Evolutionary conservation across 2,113 vertebrate species (phyloP).

Genomic region (Chlorodrepanis virens): DNA sequence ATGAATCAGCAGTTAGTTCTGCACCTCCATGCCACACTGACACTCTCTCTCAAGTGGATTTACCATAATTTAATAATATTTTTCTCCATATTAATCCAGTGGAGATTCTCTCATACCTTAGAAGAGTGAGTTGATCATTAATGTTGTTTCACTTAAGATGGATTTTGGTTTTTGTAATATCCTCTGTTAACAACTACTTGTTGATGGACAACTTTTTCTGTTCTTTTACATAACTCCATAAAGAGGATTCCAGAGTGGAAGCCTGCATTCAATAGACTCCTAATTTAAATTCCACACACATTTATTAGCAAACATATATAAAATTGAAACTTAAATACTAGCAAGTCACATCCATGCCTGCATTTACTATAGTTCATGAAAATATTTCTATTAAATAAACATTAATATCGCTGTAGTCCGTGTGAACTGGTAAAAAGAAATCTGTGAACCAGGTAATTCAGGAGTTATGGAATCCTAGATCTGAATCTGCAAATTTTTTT

Average conservation of each 20-base stretch:
- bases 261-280: not conserved
- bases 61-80: not conserved
- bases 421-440: not conserved
- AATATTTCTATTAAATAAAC: not conserved
- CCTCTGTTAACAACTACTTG: not conserved
- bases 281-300: not conserved
- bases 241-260: not conserved
- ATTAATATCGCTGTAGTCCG: not conserved
- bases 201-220: not conserved
- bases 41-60: not conserved
- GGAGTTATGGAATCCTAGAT: not conserved
- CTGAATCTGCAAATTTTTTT: not conserved
- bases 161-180: not conserved
- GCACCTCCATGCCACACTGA: not conserved
- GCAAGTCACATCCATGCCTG: not conserved
- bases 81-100: not conserved
- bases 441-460: not conserved
- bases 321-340: not conserved
- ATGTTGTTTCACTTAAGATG: not conserved
- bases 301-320: not conserved
- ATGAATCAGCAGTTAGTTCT: constrained; percentile 9
- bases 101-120: not conserved
- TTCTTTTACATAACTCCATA: not conserved
- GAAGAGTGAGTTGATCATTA: not conserved
- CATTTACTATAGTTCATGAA: not conserved